Percentiles rank a stretch among this genome's conserved stretches.
Conservation (phyloP, 2,797 vertebrate genomes). For the Petrocephalus schoutedeni region DNA sequence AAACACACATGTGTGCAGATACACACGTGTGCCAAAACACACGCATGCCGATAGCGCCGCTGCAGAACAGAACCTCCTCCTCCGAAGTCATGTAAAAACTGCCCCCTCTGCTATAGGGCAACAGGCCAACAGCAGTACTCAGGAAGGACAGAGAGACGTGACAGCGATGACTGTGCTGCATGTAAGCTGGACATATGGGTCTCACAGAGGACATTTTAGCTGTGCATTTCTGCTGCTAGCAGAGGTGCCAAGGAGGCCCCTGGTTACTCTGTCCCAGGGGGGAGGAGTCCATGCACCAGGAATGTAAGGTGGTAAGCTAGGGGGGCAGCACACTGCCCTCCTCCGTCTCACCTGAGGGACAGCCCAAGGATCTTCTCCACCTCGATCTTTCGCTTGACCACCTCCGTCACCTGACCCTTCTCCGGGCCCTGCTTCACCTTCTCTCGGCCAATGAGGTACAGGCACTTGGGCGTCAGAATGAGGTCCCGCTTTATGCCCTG, state of each 20-base stretch:
- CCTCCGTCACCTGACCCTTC: conserved; percentile 88
- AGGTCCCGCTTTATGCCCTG: conserved; percentile 90
- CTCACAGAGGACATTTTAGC: conserved; percentile 18
- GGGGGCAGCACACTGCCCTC: neutral
- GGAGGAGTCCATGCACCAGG: neutral
- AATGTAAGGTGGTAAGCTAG: neutral
- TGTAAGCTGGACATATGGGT: neutral
- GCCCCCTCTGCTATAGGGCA: neutral
- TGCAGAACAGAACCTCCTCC: neutral
- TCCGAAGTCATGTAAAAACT: neutral
- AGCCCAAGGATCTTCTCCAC: conserved; percentile 83
- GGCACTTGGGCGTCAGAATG: conserved; percentile 83
- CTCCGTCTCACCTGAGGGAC: conserved; percentile 77
- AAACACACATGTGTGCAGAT: neutral
- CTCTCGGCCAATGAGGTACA: conserved; percentile 91
- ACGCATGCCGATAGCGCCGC: neutral
- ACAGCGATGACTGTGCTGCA: neutral
- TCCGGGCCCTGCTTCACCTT: conserved; percentile 93
- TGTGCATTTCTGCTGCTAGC: neutral
- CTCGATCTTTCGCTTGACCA: conserved; percentile 84
- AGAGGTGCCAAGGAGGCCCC: neutral
- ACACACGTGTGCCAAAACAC: neutral
- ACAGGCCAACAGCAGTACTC: neutral
- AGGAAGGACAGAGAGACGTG: neutral
- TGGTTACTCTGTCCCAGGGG: neutral